Conservation (phyloP, 2,888 invertebrate genomes). For the Mesopsocus fuscifrons region DNA sequence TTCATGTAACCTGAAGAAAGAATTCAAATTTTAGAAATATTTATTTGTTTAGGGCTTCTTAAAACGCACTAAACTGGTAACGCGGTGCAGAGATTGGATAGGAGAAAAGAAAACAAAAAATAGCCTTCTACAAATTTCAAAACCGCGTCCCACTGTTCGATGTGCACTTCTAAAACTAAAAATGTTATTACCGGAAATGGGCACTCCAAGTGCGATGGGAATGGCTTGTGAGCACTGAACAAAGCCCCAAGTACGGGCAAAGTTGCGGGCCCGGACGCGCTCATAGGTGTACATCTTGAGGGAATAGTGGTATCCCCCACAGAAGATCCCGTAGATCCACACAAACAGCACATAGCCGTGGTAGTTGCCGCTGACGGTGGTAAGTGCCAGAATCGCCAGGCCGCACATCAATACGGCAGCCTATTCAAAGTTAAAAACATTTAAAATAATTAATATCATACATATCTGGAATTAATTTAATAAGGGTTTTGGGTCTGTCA, state of each 20-base stretch:
- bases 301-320: conserved; percentile 75
- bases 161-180: too few relatives aligned
- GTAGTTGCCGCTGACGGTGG: conserved; percentile 49
- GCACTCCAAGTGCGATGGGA: conserved; percentile 67
- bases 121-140: too few relatives aligned
- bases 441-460: conserved; percentile 5
- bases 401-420: conserved; percentile 63
- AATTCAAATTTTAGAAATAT: too few relatives aligned
- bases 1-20: conserved; percentile 54
- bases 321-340: conserved; percentile 70
- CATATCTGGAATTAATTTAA: not conserved
- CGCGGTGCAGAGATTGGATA: too few relatives aligned
- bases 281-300: conserved; percentile 81
- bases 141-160: too few relatives aligned
- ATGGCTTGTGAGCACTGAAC: conserved; percentile 74
- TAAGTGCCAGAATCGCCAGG: conserved; percentile 53
- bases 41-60: not conserved
- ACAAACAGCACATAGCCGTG: conserved; percentile 57
- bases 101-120: too few relatives aligned
- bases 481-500: too few relatives aligned
- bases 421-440: conserved; percentile 24
- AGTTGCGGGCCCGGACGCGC: conserved; percentile 64
- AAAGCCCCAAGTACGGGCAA: conserved; percentile 76
- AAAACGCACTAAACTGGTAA: too few relatives aligned
- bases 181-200: conserved; percentile 69